phyloP scores from a whole-genome alignment of 2,113 vertebrate genomes.

The Narcine bancroftii region DNA sequence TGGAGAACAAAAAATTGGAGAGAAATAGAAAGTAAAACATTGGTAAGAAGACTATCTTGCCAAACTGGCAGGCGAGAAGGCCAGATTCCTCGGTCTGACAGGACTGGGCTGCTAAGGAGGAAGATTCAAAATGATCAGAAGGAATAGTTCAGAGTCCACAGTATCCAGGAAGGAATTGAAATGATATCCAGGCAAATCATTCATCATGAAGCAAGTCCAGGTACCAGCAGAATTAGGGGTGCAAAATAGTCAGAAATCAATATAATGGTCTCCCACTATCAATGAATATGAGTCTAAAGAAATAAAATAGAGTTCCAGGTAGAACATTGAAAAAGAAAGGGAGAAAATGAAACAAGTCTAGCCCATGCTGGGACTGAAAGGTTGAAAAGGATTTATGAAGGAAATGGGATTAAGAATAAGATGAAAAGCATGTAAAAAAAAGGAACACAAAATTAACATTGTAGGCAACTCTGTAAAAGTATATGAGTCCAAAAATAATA shows the following conservation, averaged over 20 bases:
- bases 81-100: background rate
- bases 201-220: background rate
- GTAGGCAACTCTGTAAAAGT: background rate
- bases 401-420: background rate
- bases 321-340: background rate
- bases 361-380: background rate
- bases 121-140: background rate
- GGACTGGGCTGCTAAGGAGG: background rate
- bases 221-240: background rate
- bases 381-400: background rate
- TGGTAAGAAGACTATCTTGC: too few relatives aligned
- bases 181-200: background rate
- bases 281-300: background rate
- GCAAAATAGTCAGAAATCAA: background rate
- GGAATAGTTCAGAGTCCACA: background rate
- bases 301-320: background rate
- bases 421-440: background rate
- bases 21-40: too few relatives aligned
- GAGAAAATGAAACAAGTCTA: background rate
- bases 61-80: background rate
- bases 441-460: background rate
- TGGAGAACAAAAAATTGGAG: too few relatives aligned
- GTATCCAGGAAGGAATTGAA: background rate
- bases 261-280: background rate
- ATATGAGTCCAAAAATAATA: background rate